Base-by-base conservation (phyloP, 2,888 invertebrate genomes). In the Andrena minutula region DNA sequence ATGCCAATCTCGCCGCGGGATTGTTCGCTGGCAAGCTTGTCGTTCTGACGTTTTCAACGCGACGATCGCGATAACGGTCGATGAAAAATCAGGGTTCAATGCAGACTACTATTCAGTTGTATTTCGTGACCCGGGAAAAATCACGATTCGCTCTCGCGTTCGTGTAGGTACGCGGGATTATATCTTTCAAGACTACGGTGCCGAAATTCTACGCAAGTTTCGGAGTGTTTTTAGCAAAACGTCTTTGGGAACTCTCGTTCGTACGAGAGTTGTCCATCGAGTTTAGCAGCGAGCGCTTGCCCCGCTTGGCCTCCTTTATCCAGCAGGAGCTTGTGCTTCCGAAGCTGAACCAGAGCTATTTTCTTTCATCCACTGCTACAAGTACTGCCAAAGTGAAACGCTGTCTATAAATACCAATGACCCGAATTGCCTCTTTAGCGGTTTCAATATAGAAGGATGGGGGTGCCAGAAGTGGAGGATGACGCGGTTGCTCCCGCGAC, bases 231-330 rank as follows among this genome's bases (percentile, higher is more conserved):
- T 77, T 56, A 35, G 30, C 35, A 16, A 49, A 70, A 69, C 35
- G 75, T 26, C 41, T 35, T 7, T 28, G 65, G 47, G 30, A 75
- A 75, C 56, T 47, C 61, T 20, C 53, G 66, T 64, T 72, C 56
- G 35, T 35, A n/a, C 26, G 10, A 35, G 10, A 35, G 35, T 35
- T 35, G 49, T 47, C 68, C 77, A 80, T 77, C 68, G 63, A 77
- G 77, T 80, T 80, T 58, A 32, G 41, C 5, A 69, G 56, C 58
- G 61, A 72, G 51, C 69, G 41, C 51, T 58, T 58, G 75, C 32
- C 61, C 66, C 51, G 61, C 49, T 53, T 76, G 66, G 63, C 53
- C 61, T 65, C 65, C 75, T 75, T 65, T 69, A 23, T 58, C 16
- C 28, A 49, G 47, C 32, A 51, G 35, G 72, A 63, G 35, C 58